phyloP scores from a whole-genome alignment of 2,888 invertebrate genomes.

The Zygaena filipendulae region DNA sequence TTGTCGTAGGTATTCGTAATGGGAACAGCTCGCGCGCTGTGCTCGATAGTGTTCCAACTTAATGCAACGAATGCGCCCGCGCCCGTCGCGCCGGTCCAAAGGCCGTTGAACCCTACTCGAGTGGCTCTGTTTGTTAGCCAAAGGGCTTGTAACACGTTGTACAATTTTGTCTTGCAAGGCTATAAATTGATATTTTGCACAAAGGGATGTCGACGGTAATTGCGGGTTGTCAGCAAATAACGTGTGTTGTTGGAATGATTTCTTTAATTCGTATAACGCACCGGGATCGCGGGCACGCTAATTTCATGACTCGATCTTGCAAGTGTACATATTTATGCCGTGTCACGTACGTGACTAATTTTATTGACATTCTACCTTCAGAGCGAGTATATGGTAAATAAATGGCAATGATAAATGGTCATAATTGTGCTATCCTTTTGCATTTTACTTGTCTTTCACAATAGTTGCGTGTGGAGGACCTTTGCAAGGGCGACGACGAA shows the following conservation, averaged over 20 bases:
- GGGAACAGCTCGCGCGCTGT: neutral
- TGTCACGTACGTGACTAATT: no score
- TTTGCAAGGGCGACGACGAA: conserved; percentile 55
- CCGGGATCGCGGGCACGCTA: no score
- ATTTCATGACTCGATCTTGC: no score
- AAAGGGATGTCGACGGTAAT: conserved; percentile 43
- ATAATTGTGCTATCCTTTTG: no score
- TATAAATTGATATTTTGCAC: conserved; percentile 38
- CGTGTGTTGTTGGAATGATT: conserved; percentile 27
- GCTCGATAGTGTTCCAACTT: neutral
- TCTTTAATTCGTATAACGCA: no score
- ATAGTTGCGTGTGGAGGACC: conserved; percentile 53
- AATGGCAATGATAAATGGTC: no score
- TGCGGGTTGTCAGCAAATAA: conserved; percentile 35
- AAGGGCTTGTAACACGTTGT: neutral
- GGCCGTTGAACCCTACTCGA: neutral
- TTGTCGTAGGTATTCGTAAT: no score
- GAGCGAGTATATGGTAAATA: no score
- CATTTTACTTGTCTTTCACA: conserved; percentile 49
- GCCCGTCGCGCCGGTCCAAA: no score
- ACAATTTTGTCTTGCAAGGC: conserved; percentile 11
- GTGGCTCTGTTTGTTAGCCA: neutral
- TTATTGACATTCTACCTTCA: no score
- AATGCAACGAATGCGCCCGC: neutral
- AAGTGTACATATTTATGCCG: no score